Percentiles rank a stretch among this genome's conserved stretches.
phyloP scores from a whole-genome alignment of 2,113 vertebrate genomes.

The Brachyistius frenatus region DNA sequence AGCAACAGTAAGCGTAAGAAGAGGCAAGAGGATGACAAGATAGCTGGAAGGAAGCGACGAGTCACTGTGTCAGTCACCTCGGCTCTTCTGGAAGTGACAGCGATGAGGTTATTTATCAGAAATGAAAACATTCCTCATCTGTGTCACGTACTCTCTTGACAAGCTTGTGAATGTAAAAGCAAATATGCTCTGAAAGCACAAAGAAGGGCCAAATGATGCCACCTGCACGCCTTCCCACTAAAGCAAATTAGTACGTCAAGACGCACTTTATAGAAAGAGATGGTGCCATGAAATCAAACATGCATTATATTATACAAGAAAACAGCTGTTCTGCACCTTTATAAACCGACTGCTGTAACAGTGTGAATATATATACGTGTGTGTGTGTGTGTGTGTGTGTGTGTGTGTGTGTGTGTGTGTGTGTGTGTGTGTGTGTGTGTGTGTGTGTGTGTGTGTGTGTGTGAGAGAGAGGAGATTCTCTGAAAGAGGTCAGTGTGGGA shows the following conservation, averaged over 20 bases:
- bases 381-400: constrained; percentile 8
- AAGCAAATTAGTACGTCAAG: constrained; percentile 20
- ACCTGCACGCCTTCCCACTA: constrained; percentile 26
- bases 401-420: constrained; percentile 5
- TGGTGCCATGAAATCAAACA: constrained; percentile 51
- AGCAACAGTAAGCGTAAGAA: constrained; percentile 15
- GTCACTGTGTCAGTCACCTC: constrained; percentile 46
- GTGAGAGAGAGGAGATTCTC: constrained; percentile 42
- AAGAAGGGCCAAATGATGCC: constrained; percentile 13
- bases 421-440: constrained; percentile 10
- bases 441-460: constrained; percentile 4
- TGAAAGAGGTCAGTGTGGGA: constrained; percentile 61
- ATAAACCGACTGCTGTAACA: constrained; percentile 20
- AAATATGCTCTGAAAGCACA: constrained; percentile 5
- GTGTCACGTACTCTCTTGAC: not conserved
- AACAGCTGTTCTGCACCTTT: constrained; percentile 35
- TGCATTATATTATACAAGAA: constrained; percentile 39
- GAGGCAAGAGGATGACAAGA: constrained; percentile 20
- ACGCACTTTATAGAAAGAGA: constrained; percentile 29
- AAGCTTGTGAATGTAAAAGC: constrained; percentile 34
- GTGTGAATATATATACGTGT: not conserved
- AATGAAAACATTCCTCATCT: constrained; percentile 36
- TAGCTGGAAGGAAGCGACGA: constrained; percentile 28
- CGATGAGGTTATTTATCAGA: constrained; percentile 41
- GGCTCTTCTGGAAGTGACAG: constrained; percentile 40